Conservation (phyloP, 2,888 invertebrate genomes). For the Acanthosoma haemorrhoidale region DNA sequence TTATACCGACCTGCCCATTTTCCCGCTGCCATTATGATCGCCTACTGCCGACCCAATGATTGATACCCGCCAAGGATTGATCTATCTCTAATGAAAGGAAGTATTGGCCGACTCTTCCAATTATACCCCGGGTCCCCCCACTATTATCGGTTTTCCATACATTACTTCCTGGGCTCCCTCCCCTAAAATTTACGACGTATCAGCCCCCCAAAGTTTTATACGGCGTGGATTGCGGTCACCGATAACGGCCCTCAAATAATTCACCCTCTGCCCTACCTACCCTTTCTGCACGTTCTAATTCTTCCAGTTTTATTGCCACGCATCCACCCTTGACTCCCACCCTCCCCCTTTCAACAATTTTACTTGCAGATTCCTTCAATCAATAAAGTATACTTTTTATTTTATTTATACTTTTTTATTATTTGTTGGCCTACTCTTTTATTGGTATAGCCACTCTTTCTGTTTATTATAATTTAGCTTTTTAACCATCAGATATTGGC, state of each 20-base stretch:
- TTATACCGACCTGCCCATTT: no score
- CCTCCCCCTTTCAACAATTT: no score
- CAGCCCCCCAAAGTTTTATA: neutral
- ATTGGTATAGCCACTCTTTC: no score
- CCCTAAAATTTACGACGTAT: neutral
- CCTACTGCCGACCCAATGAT: no score
- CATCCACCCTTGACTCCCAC: no score
- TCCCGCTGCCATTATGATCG: slow-evolving; percentile 12
- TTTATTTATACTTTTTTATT: no score
- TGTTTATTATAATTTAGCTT: no score
- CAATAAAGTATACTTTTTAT: no score
- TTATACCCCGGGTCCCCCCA: neutral
- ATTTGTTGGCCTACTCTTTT: no score
- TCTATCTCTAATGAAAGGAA: slow-evolving; percentile 13
- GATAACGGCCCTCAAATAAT: slow-evolving; percentile 1
- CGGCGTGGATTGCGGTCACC: slow-evolving; percentile 1
- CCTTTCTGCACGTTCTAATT: neutral
- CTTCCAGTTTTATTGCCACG: neutral
- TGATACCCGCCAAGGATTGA: neutral
- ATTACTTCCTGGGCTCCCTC: neutral
- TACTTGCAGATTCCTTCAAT: no score
- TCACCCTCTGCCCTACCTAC: no score
- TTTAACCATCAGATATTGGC: no score
- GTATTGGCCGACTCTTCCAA: slow-evolving; percentile 9
- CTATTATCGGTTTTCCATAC: slow-evolving; percentile 20